These are phyloP conservation scores for Ooceraea biroi DNA, from an alignment of 1,140 invertebrate genomes.

Conservation along the genomic window DNA sequence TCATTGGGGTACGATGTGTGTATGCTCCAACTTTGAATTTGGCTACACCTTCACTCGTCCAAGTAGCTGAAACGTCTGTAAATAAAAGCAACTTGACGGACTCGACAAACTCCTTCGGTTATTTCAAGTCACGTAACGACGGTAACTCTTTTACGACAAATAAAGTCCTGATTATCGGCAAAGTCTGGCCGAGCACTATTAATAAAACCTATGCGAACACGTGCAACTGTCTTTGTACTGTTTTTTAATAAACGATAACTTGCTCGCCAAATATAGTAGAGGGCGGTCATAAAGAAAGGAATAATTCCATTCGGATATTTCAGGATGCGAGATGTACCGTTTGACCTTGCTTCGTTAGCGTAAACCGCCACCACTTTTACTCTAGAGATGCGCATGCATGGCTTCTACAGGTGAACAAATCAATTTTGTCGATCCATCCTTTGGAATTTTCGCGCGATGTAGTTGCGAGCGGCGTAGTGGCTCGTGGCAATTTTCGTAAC, in stretches of 20 bases:
- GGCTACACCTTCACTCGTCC: neutral
- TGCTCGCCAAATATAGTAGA: conserved; percentile 34
- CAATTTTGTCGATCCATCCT: conserved; percentile 15
- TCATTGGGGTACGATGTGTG: too few relatives aligned
- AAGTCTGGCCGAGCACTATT: conserved; percentile 56
- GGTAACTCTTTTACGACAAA: conserved; percentile 40
- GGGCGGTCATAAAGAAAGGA: conserved; percentile 13
- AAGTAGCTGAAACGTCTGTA: conserved; percentile 29
- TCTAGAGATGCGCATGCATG: neutral
- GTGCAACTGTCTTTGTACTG: conserved; percentile 51
- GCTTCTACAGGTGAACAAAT: conserved; percentile 33
- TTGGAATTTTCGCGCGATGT: too few relatives aligned
- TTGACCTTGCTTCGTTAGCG: conserved; percentile 29
- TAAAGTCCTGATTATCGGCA: conserved; percentile 57
- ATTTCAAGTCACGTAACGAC: conserved; percentile 51
- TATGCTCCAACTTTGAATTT: neutral
- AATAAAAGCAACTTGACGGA: conserved; percentile 45
- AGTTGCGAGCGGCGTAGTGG: too few relatives aligned
- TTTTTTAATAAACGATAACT: conserved; percentile 59
- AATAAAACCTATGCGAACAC: conserved; percentile 51
- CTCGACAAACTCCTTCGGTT: conserved; percentile 27
- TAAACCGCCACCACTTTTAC: conserved; percentile 9
- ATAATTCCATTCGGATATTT: conserved; percentile 40
- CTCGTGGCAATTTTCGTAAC: too few relatives aligned
- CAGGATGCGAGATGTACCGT: conserved; percentile 45